Percentiles rank a stretch among this genome's conserved stretches.
These are phyloP conservation scores for Kryptolebias ocellatus DNA, from an alignment of 2,797 vertebrate genomes.

Conservation along the genomic window DNA sequence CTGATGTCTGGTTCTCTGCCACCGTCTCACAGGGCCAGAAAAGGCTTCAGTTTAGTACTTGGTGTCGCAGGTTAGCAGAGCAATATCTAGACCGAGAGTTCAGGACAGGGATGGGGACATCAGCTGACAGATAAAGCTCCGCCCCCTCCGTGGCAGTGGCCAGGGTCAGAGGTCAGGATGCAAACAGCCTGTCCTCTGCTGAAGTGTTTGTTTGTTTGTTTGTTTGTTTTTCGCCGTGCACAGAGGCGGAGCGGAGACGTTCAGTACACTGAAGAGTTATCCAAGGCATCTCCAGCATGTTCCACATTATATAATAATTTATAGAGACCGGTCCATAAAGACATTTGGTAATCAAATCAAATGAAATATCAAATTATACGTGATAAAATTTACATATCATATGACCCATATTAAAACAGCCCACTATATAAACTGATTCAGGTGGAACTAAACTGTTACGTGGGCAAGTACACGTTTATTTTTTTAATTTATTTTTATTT, in stretches of 20 bases:
- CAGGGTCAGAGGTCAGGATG: constrained; percentile 64
- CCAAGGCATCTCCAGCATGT: constrained; percentile 76
- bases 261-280: constrained; percentile 68
- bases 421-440: constrained; percentile 77
- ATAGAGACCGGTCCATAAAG: constrained; percentile 73
- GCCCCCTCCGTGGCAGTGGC: constrained; percentile 67
- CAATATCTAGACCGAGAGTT: constrained; percentile 60
- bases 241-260: constrained; percentile 58
- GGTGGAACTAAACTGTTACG: constrained; percentile 72
- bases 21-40: constrained; percentile 21
- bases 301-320: constrained; percentile 75
- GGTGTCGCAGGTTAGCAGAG: constrained; percentile 58
- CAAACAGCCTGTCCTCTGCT: constrained; percentile 61
- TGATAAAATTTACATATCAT: constrained; percentile 75
- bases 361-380: constrained; percentile 71
- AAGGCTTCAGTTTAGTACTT: constrained; percentile 59
- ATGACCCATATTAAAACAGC: constrained; percentile 79
- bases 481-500: constrained; percentile 70
- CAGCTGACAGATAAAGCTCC: constrained; percentile 57
- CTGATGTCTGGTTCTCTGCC: constrained; percentile 63
- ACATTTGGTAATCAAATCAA: constrained; percentile 74
- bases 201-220: constrained; percentile 58
- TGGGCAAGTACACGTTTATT: constrained; percentile 75
- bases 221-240: constrained; percentile 39
- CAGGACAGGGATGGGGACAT: constrained; percentile 49